Base-by-base conservation (phyloP, 1,140 invertebrate genomes). In the Cydia fagiglandana region DNA sequence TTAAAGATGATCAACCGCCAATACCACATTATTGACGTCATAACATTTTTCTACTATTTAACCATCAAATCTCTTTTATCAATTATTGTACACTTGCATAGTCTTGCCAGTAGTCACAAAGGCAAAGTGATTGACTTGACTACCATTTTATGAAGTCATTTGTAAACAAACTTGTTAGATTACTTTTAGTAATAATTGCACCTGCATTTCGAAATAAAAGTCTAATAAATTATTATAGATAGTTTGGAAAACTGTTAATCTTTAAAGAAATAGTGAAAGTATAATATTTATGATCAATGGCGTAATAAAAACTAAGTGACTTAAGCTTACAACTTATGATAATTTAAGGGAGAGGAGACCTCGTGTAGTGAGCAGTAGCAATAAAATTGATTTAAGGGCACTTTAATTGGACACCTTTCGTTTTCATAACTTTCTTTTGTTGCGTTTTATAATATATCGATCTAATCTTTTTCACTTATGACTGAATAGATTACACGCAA, bases 321-420 rank as follows among this genome's bases (percentile, higher is more conserved):
- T 70, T 56, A 76, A 74, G 64, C 70, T 64, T 74, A 70, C 66
- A 70, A 70, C 73, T 45, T 73, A 64, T 41, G 50, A 64, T 79
- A 47, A 80, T 83, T 84, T 85, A 76, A 83, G 83, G 83, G 84
- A 86, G 82, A 84, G 83, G 76, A 73, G 76, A 77, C 24, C 7
- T 30, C 6, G n/a, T 24, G 15, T 64, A 77, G 75, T 38, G 41
- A 76, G 66, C 66, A 53, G 47, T 64, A 76, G 81, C 76, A 73
- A 84, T 84, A 83, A 85, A 84, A 53, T 78, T 83, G 78, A 83
- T 84, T 83, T 81, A 86, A 84, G 85, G 86, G 85, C 84, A 80
- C 81, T 80, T 83, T 80, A 82, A 83, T 82, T 78, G 82, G 85
- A 86, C 83, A 83, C 79, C 80, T 84, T 83, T 84, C 79, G 73